Conservation (phyloP, 2,113 vertebrate species). For the Hydropotes inermis region DNA sequence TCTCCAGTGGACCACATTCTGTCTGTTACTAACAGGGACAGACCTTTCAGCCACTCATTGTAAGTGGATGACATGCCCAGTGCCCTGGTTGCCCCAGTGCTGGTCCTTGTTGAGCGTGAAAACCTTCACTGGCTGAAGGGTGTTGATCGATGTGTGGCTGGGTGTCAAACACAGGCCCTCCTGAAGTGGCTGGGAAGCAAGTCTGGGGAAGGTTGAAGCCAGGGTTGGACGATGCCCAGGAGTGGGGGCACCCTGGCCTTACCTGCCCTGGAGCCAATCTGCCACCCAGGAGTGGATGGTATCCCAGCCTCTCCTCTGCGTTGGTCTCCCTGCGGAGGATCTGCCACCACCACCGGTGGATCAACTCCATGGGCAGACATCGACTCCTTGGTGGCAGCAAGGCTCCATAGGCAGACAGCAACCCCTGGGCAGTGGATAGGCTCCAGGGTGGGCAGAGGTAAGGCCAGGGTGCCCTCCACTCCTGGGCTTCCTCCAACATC, state of each 20-base stretch:
- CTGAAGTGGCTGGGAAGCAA: background rate
- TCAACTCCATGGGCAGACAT: background rate
- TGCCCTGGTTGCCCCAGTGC: background rate
- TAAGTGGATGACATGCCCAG: background rate
- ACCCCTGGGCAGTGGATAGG: background rate
- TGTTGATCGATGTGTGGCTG: background rate
- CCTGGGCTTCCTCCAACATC: background rate
- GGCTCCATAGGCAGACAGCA: background rate
- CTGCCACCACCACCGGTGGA: no score
- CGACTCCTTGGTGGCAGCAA: background rate
- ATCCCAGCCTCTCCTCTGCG: accelerated
- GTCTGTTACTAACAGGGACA: background rate
- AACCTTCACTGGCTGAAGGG: background rate
- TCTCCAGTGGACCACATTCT: no score
- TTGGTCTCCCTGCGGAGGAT: background rate
- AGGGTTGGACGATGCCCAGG: background rate
- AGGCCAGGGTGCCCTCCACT: background rate
- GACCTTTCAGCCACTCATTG: background rate
- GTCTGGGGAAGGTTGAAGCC: background rate
- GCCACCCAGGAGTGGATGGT: background rate
- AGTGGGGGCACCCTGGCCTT: background rate
- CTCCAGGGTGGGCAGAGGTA: background rate
- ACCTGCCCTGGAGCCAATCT: background rate
- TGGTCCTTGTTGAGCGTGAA: background rate
- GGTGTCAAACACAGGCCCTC: background rate